Evolutionary conservation across 2,888 invertebrate species (phyloP), one percentile per base, ranked within the genome.

Genomic region (Clepsis dumicolana): DNA sequence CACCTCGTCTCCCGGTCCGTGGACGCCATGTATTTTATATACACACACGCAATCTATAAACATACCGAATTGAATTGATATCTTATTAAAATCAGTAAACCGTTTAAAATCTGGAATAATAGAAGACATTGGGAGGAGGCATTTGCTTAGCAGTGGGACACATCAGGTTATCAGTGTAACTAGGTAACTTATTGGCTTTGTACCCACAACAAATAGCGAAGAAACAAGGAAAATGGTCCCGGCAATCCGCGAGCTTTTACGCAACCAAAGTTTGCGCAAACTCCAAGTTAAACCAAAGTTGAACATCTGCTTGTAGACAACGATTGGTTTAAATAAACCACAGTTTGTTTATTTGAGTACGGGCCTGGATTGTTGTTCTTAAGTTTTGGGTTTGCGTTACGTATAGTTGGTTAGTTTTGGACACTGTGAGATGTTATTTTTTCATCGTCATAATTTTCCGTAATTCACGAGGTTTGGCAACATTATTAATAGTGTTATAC

Each of bases 221-320:
- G 32, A n/a, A 38, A 0, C 38, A 38, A 41, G 8, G 44, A 7
- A 16, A 10, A 12, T 10, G 5, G 24, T 14, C 38, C 48, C 56
- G 35, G 50, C 38, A 63, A 57, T 41, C 52, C 50, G 32, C 38
- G 57, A 57, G 41, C 52, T 50, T 35, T 32, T 68, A 32, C 68
- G 41, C n/a, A 59, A 64, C 52, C 18, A 41, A n/a, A 62, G 41
- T 64, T 53, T 21, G 38, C 56, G 50, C 44, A 50, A 67, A 67
- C 50, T 16, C 48, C 29, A 63, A 68, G 68, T 68, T 64, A 68
- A 57, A 64, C 64, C 32, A 18, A 64, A 64, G 52, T 64, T 52
- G 44, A 54, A 29, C 68, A 64, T 63, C 50, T 64, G 64, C 25
- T 41, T 63, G 41, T 41, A 53, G 16, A 57, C 67, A 50, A 60